These are phyloP conservation scores for Drosophila serrata DNA, from an alignment of 1,140 invertebrate species.

Conservation along the genomic window DNA sequence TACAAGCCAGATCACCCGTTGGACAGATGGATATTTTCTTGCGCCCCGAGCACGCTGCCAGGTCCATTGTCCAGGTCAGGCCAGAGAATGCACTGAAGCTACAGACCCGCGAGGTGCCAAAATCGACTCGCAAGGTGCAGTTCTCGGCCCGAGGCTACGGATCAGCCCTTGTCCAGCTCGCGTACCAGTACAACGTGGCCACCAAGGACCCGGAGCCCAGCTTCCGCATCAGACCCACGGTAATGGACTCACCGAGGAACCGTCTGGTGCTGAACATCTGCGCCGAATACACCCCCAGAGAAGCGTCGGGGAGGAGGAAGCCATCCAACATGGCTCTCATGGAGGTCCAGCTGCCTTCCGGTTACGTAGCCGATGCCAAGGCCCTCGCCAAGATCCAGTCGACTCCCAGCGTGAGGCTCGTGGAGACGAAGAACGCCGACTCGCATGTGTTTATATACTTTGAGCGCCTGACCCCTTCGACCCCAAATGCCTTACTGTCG, in stretches of 20 bases:
- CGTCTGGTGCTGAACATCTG: slow-evolving; percentile 91
- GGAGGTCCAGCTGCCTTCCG: slow-evolving; percentile 93
- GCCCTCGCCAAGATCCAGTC: slow-evolving; percentile 50
- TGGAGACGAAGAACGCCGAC: slow-evolving; percentile 91
- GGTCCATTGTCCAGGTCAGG: slow-evolving; percentile 76
- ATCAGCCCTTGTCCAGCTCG: slow-evolving; percentile 91
- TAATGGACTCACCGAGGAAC: slow-evolving; percentile 90
- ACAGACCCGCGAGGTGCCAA: slow-evolving; percentile 80
- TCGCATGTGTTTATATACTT: slow-evolving; percentile 93
- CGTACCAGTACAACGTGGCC: slow-evolving; percentile 92
- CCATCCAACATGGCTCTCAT: slow-evolving; percentile 95
- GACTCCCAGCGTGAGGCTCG: slow-evolving; percentile 85
- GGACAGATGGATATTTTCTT: slow-evolving; percentile 53
- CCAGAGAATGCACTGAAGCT: slow-evolving; percentile 84
- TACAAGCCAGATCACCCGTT: slow-evolving; percentile 45
- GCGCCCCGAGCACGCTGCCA: slow-evolving; percentile 2
- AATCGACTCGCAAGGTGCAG: slow-evolving; percentile 80
- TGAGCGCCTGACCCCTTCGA: slow-evolving; percentile 89
- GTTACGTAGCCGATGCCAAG: slow-evolving; percentile 88
- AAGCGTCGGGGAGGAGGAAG: slow-evolving; percentile 21
- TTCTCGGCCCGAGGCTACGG: slow-evolving; percentile 90
- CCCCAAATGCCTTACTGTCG: slow-evolving; percentile 92
- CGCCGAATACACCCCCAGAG: slow-evolving; percentile 82
- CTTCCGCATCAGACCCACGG: slow-evolving; percentile 92
- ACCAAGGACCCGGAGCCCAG: slow-evolving; percentile 91